Conservation (phyloP, 2,888 invertebrate genomes). For the Stramonita haemastoma region DNA sequence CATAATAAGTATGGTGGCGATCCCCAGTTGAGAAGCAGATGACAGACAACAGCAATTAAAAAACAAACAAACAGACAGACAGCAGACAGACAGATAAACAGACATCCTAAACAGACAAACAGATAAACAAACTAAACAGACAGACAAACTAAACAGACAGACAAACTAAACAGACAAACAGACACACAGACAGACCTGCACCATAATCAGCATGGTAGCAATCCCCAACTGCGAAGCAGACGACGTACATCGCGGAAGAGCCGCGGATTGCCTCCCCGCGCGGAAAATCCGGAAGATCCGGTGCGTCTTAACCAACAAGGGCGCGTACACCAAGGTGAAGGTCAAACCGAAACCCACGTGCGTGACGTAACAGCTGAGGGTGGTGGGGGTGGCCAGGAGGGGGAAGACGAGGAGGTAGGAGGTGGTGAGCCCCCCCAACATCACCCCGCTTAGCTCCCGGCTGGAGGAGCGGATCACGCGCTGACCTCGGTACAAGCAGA, state of each 20-base stretch:
- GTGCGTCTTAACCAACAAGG: conserved; percentile 71
- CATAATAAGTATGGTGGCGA: no score
- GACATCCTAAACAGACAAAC: not conserved
- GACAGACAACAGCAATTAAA: no score
- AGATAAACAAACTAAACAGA: conserved; percentile 19
- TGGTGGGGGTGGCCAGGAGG: conserved; percentile 63
- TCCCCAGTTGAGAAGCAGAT: no score
- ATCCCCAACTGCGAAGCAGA: conserved; percentile 68
- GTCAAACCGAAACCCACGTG: conserved; percentile 71
- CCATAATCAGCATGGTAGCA: conserved; percentile 55
- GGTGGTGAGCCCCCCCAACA: conserved; percentile 65
- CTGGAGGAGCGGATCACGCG: conserved; percentile 72
- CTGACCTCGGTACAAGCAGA: conserved; percentile 57
- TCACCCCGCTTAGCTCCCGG: conserved; percentile 68
- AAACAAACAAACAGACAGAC: not conserved
- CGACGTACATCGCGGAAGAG: conserved; percentile 65
- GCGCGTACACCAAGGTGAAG: conserved; percentile 71
- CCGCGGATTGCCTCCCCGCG: conserved; percentile 60
- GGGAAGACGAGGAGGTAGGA: conserved; percentile 66
- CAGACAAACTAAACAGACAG: conserved; percentile 34
- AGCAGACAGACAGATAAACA: no score
- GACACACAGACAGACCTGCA: conserved; percentile 61
- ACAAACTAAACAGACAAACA: conserved; percentile 1
- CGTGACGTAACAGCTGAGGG: conserved; percentile 62
- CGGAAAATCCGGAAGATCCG: conserved; percentile 72